A percentile compares a stretch with the other conserved stretches of the same genome.
Evolutionary conservation across 2,113 vertebrate species (phyloP).

Genomic region (Romanogobio albipinnatus): DNA sequence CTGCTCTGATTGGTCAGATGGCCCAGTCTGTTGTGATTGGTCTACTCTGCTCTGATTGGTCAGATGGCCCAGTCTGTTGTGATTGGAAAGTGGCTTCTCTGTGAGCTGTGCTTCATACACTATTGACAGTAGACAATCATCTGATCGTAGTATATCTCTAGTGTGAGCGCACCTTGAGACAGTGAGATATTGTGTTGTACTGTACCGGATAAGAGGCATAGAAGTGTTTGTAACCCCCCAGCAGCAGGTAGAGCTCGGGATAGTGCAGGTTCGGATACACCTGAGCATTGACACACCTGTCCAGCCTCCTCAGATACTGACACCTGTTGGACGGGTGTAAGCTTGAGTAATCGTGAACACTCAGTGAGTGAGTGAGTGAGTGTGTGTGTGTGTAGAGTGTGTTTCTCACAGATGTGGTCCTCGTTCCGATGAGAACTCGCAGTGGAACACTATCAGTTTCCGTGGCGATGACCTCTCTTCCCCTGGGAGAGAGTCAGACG

Average conservation of each 20-base stretch:
- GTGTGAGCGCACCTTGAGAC: neutral
- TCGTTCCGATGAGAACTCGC: slow-evolving; percentile 67
- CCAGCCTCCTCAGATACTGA: slow-evolving; percentile 62
- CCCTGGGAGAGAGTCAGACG: neutral
- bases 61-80: no score
- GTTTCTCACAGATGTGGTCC: slow-evolving; percentile 64
- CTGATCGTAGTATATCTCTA: no score
- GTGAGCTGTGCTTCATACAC: no score
- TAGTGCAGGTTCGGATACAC: slow-evolving; percentile 65
- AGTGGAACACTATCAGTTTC: slow-evolving; percentile 65
- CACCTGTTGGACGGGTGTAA: slow-evolving; percentile 49
- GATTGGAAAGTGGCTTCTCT: no score
- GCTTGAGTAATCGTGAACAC: neutral
- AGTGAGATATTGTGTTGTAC: neutral
- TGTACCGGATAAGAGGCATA: slow-evolving; percentile 59
- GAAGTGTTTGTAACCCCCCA: slow-evolving; percentile 66
- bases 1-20: no score
- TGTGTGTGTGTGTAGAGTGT: neutral
- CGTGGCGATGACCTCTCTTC: slow-evolving; percentile 31
- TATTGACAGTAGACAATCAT: no score
- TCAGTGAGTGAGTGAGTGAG: neutral
- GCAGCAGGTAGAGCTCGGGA: slow-evolving; percentile 67
- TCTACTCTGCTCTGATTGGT: no score
- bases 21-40: no score
- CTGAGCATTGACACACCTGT: slow-evolving; percentile 53